Percentiles rank a stretch among this genome's conserved stretches.
phyloP scores from a whole-genome alignment of 2,888 invertebrate species.

The Holacanthella duospinosa region DNA sequence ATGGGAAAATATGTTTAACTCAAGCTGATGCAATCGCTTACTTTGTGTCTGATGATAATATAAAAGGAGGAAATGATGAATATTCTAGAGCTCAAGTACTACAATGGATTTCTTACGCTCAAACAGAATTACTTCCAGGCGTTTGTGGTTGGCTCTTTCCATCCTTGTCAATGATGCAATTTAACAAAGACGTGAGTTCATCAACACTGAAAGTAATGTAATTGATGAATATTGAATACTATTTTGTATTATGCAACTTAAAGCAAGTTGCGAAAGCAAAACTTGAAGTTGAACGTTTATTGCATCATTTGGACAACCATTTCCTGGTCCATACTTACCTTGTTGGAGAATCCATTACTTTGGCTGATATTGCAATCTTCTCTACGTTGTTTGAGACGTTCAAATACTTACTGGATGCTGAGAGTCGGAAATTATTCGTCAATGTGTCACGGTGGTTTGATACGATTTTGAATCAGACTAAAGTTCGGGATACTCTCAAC shows the following conservation, averaged over 20 bases:
- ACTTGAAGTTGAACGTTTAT: constrained; percentile 64
- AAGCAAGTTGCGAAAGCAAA: constrained; percentile 72
- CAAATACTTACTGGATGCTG: constrained; percentile 54
- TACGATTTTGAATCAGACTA: constrained; percentile 78
- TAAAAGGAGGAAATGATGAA: constrained; percentile 55
- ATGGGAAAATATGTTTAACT: constrained; percentile 67
- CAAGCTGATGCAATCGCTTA: constrained; percentile 96
- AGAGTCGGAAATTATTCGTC: constrained; percentile 53
- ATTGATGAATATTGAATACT: neutral
- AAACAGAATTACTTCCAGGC: constrained; percentile 84
- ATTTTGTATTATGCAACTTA: too few species aligned
- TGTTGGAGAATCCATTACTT: constrained; percentile 85
- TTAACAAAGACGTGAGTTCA: constrained; percentile 61
- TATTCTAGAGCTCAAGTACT: constrained; percentile 68
- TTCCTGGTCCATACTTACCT: constrained; percentile 77
- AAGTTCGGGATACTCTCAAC: constrained; percentile 59
- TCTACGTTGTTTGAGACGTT: constrained; percentile 78
- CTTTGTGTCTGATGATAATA: constrained; percentile 53
- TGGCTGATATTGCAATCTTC: constrained; percentile 88
- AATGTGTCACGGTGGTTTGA: constrained; percentile 90
- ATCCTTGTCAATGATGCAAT: constrained; percentile 80
- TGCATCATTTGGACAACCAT: constrained; percentile 64
- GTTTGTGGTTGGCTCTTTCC: constrained; percentile 96
- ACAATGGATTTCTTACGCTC: constrained; percentile 92
- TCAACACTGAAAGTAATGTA: neutral